These are phyloP conservation scores for Cervus canadensis DNA, from an alignment of 2,113 vertebrate genomes.

Conservation along the genomic window DNA sequence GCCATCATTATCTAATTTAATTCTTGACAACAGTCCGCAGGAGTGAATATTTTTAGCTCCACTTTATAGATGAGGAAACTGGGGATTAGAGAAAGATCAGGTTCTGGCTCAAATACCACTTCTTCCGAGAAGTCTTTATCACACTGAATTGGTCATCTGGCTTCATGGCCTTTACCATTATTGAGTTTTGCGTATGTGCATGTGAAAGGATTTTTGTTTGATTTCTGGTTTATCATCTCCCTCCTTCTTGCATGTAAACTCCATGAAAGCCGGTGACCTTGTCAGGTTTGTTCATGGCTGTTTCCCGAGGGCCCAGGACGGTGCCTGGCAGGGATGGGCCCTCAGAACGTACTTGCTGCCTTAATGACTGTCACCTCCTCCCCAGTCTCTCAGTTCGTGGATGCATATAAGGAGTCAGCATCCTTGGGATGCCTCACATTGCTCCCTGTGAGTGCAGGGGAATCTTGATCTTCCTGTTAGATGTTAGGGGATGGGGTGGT, in stretches of 20 bases:
- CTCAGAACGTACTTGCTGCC: not conserved
- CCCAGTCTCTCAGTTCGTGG: not conserved
- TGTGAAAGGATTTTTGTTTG: not conserved
- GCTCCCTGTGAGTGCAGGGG: not conserved
- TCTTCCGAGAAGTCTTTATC: not conserved
- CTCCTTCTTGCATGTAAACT: not conserved
- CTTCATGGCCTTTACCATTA: not conserved
- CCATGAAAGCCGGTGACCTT: not conserved
- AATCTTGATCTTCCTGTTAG: not conserved
- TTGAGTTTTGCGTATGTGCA: not conserved
- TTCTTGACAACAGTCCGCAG: not conserved
- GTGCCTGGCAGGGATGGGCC: not conserved
- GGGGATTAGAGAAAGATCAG: not conserved
- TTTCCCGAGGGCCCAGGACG: not conserved
- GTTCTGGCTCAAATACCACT: not conserved
- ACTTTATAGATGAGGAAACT: not conserved
- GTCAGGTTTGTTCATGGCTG: not conserved
- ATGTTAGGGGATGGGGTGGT: not conserved
- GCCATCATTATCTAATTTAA: not conserved
- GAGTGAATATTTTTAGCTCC: not conserved
- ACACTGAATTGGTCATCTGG: not conserved
- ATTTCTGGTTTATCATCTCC: not conserved
- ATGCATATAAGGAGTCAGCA: not conserved
- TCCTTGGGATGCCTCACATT: not conserved
- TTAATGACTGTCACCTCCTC: not conserved